Evolutionary conservation across 2,113 vertebrate species (phyloP), one percentile per base, ranked within the genome.

Genomic region (Ploceus nigricollis): DNA sequence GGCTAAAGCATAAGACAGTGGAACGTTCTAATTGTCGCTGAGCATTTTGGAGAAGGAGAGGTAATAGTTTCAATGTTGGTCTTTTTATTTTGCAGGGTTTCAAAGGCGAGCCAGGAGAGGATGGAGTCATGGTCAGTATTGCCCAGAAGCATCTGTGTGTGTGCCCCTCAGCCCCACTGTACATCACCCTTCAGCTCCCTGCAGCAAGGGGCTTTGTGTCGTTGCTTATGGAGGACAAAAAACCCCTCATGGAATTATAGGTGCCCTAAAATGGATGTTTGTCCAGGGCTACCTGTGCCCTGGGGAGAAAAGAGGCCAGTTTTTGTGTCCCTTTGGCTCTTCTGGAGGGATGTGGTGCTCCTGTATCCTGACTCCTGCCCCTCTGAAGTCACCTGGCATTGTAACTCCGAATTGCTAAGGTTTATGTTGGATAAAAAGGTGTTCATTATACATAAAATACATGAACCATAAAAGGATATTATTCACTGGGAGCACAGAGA

Each of bases 81-180:
- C 18, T 63, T 61, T 89, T 71, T 71, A 60, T 57, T 42, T 87
- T 61, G 25, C 91, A 98, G 98, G 98, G 98, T 68, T 90, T 96
- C 91, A 97, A 98, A 98, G 99, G 99, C 54, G 98, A 98, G 76
- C 95, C 98, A 0, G 99, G 99, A 83, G 98, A 96, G 68, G 97
- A 98, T 10, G 99, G 99, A 15, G 44, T 92, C 61, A 96, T 91
- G 97, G 99, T 99, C 82, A 98, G 98, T 98, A 95, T 57, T 48
- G 57, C 31, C 35, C 61, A n/a, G 31, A 13, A 35, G 19, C 33
- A 25, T 19, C 45, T 5, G 6, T 6, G 5, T 73, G 28, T 69
- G 30, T 48, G 17, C 10, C 47, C 71, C 25, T 82, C 30, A 61
- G 13, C 10, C 13, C 16, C 16, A 2, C 61, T 90, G 50, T 10